phyloP scores from a whole-genome alignment of 2,113 vertebrate species.

The Catharus fuscescens region DNA sequence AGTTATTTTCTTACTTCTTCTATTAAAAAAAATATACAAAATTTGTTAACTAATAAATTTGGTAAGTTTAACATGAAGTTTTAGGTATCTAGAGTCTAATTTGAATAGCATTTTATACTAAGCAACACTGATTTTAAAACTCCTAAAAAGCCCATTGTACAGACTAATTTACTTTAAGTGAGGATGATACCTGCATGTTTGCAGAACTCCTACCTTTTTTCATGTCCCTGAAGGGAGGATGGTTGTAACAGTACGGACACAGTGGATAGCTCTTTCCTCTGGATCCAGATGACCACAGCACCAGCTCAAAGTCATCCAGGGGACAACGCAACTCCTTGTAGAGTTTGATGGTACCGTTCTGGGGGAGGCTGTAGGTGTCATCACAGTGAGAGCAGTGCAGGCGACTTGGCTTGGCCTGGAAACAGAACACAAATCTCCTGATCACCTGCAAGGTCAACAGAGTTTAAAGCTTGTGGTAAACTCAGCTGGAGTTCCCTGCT shows the following conservation, averaged over 20 bases:
- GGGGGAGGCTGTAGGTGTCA: conserved; percentile 95
- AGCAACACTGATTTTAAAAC: background rate
- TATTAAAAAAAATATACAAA: background rate
- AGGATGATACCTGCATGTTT: background rate
- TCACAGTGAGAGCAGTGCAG: conserved; percentile 98
- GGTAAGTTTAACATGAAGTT: rapidly evolving
- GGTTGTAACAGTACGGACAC: conserved; percentile 96
- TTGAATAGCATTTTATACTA: background rate
- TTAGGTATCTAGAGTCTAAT: background rate
- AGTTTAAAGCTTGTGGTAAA: background rate
- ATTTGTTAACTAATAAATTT: background rate
- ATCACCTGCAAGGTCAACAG: background rate
- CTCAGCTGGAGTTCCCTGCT: background rate
- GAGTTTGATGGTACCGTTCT: conserved; percentile 95
- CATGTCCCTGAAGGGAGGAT: conserved; percentile 97
- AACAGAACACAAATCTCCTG: background rate
- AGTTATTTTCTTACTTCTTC: background rate
- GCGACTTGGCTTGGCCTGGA: conserved; percentile 92
- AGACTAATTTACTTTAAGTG: background rate
- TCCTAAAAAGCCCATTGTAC: background rate
- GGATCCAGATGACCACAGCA: conserved; percentile 94
- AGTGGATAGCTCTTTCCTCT: conserved; percentile 94
- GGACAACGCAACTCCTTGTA: conserved; percentile 97
- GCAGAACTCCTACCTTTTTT: conserved; percentile 87
- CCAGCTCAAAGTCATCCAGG: conserved; percentile 94